Evolutionary conservation across 2,797 vertebrate species (phyloP), one percentile per base, ranked within the genome.

Genomic region (Pygocentrus nattereri): DNA sequence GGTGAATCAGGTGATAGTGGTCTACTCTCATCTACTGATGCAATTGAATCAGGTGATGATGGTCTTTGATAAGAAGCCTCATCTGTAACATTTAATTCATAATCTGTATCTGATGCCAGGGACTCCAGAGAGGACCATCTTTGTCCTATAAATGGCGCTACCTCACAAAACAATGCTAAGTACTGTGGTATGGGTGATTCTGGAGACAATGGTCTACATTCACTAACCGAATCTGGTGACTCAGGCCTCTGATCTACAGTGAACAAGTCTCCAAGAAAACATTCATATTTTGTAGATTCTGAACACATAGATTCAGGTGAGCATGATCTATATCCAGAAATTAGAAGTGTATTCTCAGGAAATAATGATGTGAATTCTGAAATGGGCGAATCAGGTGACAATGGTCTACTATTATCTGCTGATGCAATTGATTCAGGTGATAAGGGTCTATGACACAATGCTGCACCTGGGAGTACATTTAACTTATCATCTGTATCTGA

Each of bases 181-280:
- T 23, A 81, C 12, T 83, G 78, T n/a, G 84, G 69, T n/a, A 77
- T 19, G 30, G 84, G 84, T 56, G 84, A 85, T 59, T 82, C 92
- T 59, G 91, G 91, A 83, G 92, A 92, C 2, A 94, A 84, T 0
- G 84, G 72, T 59, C 88, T 89, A 58, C 82, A 87, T 41, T 89
- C 84, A 56, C 83, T 85, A 76, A 88, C 25, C 0, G 92, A 93
- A 70, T 92, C 91, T 79, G 91, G 91, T 83, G 92, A 93, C 74
- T 87, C 88, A 91, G 49, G 18, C 0, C 2, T 19, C 50, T 82
- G 70, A 11, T 90, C 85, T 21, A 50, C 1, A 84, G 75, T 31
- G 31, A 31, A 25, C 4, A 54, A 3, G 11, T 80, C 78, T 56
- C 50, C 87, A 12, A 85, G 56, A 8, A 88, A 77, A 62, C 72